phyloP scores from a whole-genome alignment of 2,888 invertebrate species.

The Craniophora ligustri region DNA sequence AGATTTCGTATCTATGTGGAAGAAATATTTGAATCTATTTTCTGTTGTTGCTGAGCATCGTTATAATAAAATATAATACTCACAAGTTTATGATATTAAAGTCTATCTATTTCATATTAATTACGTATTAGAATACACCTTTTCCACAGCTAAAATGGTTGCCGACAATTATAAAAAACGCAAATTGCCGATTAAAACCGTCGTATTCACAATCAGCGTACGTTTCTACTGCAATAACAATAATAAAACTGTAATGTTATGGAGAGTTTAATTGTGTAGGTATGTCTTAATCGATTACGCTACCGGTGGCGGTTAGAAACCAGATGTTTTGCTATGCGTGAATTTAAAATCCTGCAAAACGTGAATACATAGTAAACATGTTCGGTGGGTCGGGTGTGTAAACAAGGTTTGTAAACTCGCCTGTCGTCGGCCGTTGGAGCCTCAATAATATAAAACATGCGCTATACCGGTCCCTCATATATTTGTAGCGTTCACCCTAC shows the following conservation, averaged over 20 bases:
- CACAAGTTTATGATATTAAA: not conserved
- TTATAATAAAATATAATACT: not conserved
- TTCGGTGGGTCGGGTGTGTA: conserved; percentile 59
- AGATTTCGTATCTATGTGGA: conserved; percentile 1
- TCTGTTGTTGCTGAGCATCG: not conserved
- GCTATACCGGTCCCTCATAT: conserved; percentile 71
- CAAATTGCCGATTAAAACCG: conserved; percentile 27
- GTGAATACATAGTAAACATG: conserved; percentile 26
- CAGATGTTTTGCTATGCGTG: conserved; percentile 11
- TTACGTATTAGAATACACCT: conserved; percentile 1
- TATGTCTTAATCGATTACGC: conserved; percentile 30
- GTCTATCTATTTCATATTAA: not conserved
- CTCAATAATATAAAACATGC: conserved; percentile 87
- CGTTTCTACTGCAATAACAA: conserved; percentile 31
- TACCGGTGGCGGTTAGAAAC: conserved; percentile 3
- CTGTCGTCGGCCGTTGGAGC: conserved; percentile 66
- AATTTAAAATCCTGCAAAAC: conserved; percentile 32
- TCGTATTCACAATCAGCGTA: conserved; percentile 22
- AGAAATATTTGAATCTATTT: not conserved
- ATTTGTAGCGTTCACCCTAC: conserved; percentile 69
- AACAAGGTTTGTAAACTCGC: conserved; percentile 80
- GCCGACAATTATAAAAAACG: conserved; percentile 11
- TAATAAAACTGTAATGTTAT: conserved; percentile 22
- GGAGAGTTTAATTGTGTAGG: conserved; percentile 26
- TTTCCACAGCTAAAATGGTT: conserved; percentile 4